phyloP scores from a whole-genome alignment of 2,888 invertebrate species.

The Platycnemis pennipes region DNA sequence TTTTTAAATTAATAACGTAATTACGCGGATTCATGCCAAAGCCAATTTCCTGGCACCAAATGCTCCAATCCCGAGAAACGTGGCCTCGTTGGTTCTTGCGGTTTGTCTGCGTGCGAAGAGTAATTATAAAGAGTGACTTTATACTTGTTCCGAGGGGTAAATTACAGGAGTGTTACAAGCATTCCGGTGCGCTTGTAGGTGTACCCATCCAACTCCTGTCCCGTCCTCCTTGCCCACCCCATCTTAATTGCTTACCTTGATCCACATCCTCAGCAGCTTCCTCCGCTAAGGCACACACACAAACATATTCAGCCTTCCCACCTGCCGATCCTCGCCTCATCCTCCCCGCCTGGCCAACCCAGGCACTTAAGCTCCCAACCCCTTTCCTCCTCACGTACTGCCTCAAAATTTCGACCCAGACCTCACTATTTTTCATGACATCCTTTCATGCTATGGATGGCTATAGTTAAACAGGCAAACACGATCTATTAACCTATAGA shows the following conservation, averaged over 20 bases:
- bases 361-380: neutral
- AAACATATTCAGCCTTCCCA: neutral
- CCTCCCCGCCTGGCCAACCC: neutral
- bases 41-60: neutral
- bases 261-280: neutral
- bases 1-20: neutral
- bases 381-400: too few relatives aligned
- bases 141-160: neutral
- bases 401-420: too few relatives aligned
- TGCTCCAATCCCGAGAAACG: neutral
- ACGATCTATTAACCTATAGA: too few relatives aligned
- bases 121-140: neutral
- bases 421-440: too few relatives aligned
- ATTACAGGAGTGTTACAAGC: conserved; percentile 26
- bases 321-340: neutral
- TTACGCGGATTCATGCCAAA: neutral
- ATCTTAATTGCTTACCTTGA: conserved; percentile 31
- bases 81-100: neutral
- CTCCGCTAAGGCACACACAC: neutral
- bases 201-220: neutral
- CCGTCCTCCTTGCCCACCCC: neutral
- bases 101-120: neutral
- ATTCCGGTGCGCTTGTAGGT: conserved; percentile 12
- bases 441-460: too few relatives aligned
- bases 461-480: too few relatives aligned